Conservation (phyloP, 2,113 vertebrate species). For the Tachuris rubrigastra region DNA sequence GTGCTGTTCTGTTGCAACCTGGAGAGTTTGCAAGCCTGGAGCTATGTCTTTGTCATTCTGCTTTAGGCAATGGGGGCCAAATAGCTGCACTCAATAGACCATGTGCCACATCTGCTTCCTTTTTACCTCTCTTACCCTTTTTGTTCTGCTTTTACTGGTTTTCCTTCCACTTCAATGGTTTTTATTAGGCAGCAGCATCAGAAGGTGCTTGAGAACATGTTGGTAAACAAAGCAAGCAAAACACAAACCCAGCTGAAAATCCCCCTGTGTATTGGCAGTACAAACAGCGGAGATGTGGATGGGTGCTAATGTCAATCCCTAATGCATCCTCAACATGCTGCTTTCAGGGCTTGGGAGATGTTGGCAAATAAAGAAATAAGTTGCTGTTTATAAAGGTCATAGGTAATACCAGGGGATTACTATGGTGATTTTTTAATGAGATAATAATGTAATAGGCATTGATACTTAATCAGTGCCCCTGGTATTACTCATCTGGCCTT, state of each 20-base stretch:
- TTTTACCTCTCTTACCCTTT: not conserved
- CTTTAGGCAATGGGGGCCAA: not conserved
- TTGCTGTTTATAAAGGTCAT: not conserved
- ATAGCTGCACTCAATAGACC: not conserved
- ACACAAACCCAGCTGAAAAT: not conserved
- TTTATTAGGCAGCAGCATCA: not conserved
- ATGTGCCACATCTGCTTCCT: not conserved
- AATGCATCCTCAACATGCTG: not conserved
- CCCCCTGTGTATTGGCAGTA: not conserved
- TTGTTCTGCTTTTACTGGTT: not conserved
- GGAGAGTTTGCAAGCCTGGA: not conserved
- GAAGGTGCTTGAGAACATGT: not conserved
- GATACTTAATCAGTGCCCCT: not conserved
- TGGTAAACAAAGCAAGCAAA: not conserved
- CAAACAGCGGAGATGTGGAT: not conserved
- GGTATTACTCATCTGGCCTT: not conserved
- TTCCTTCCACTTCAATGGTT: not conserved
- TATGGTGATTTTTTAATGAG: not conserved
- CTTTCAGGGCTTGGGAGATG: not conserved
- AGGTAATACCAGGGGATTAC: not conserved
- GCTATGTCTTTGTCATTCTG: not conserved
- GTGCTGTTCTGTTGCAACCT: fast-evolving
- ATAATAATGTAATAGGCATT: not conserved
- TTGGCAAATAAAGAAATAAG: not conserved
- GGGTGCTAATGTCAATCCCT: not conserved